phyloP scores from a whole-genome alignment of 2,113 vertebrate genomes.

The Limnothrissa miodon region DNA sequence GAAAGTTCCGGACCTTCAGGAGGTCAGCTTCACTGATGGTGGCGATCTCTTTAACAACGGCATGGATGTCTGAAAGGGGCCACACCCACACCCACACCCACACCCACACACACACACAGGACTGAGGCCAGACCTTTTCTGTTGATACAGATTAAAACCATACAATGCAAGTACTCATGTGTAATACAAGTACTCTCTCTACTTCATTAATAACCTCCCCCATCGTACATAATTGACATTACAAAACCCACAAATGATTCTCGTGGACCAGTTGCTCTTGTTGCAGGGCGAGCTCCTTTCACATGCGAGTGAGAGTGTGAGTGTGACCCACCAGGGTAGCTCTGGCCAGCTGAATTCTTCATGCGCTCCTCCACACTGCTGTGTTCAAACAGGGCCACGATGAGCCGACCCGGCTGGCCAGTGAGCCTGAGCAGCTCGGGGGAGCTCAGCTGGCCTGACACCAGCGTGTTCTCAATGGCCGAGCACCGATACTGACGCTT shows the following conservation, averaged over 20 bases:
- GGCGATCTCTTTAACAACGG: constrained; percentile 84
- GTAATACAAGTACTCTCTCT: background rate
- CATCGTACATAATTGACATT: background rate
- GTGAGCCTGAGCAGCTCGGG: constrained; percentile 75
- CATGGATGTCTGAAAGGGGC: constrained; percentile 80
- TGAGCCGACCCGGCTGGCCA: constrained; percentile 80
- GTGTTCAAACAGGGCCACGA: constrained; percentile 85
- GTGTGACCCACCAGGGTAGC: constrained; percentile 78
- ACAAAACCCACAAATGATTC: background rate
- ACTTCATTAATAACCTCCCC: background rate
- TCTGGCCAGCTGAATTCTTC: constrained; percentile 66
- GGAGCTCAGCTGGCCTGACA: constrained; percentile 70
- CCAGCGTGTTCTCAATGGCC: constrained; percentile 84
- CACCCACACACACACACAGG: background rate
- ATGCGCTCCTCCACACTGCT: constrained; percentile 80
- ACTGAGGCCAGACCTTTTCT: background rate
- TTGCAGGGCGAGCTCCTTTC: background rate
- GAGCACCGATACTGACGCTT: constrained; percentile 81
- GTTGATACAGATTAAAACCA: background rate
- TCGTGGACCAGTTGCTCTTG: background rate
- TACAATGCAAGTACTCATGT: too few species aligned
- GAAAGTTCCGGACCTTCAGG: constrained; percentile 80
- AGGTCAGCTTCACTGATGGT: constrained; percentile 84
- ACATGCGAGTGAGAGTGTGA: background rate
- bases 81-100: background rate